Evolutionary conservation across 2,888 invertebrate species (phyloP), one percentile per base, ranked within the genome.

Genomic region (Caenorhabditis panamensis): DNA sequence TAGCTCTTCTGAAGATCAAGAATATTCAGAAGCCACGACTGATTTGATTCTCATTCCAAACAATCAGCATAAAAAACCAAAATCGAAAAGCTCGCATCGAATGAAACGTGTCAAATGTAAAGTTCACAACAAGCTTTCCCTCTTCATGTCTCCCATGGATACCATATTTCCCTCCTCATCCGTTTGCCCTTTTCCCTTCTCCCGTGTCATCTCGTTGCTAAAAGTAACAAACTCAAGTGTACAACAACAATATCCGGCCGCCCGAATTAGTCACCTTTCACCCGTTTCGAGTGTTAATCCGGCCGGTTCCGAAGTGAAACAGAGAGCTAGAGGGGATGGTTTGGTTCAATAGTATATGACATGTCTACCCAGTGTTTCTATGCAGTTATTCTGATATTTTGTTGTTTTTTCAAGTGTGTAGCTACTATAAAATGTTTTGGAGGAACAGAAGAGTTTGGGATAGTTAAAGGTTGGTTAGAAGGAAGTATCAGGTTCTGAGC

Each of bases 381-480:
- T n/a, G n/a, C n/a, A n/a, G n/a, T n/a, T 26, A 28, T 64, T 22
- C 18, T 64, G 11, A 8, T 13, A 22, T 37, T 31, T 49, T 16
- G 49, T n/a, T 41, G 49, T 28, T 16, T 41, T 44, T 59, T 66
- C 11, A 59, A 16, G n/a, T n/a, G 18, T 8, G 59, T 41, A 18
- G 8, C 24, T 13, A 37, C 64, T 26, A 78, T 78, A 13, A 78
- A 78, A 66, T 78, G 78, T 28, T 78, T 78, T 18, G 78, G 78
- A 20, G 78, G 78, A 59, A 37, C 24, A 18, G 56, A 49, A 1
- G 69, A 68, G 36, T 62, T 69, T 9, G 62, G 64, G 37, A 47
- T 58, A 1, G 49, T 13, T 0, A 72, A 58, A 64, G 63, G 61
- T 76, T 11, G 44, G 41, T 41, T n/a, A n/a, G n/a, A n/a, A n/a